Evolutionary conservation across 2,113 vertebrate genomes (phyloP).

Genomic region (Raja brachyura): DNA sequence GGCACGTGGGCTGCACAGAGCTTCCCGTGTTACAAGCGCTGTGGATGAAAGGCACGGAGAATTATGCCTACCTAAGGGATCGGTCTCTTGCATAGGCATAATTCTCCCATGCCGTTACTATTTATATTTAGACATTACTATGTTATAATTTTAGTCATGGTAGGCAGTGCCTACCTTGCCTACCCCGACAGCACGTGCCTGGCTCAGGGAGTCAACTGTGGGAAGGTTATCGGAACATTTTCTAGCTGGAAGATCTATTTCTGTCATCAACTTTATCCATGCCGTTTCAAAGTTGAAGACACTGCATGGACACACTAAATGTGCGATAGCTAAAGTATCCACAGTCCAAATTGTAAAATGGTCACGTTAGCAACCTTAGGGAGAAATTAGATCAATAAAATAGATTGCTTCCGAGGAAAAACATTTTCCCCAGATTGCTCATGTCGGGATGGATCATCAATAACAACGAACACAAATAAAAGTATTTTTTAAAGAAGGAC

Average conservation of each 20-base stretch:
- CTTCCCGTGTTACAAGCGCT: too few relatives aligned
- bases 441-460: background rate
- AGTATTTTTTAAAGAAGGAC: too few relatives aligned
- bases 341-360: background rate
- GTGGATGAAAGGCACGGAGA: too few relatives aligned
- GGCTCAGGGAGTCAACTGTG: background rate
- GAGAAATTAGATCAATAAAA: conserved; percentile 2
- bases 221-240: background rate
- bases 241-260: background rate
- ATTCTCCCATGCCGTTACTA: too few relatives aligned
- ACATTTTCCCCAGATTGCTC: background rate
- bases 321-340: background rate
- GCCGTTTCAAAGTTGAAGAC: background rate
- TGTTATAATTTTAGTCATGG: too few relatives aligned
- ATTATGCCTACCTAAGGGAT: too few relatives aligned
- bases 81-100: too few relatives aligned
- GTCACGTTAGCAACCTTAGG: background rate
- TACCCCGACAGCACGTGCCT: too few relatives aligned
- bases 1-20: too few relatives aligned
- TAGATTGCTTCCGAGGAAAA: conserved; percentile 13
- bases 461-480: background rate
- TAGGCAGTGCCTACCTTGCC: too few relatives aligned
- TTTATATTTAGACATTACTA: too few relatives aligned
- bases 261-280: background rate
- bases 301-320: background rate